Percentiles rank a stretch among this genome's conserved stretches.
These are phyloP conservation scores for Entomobrya multifasciata DNA, from an alignment of 2,888 invertebrate genomes.

Conservation along the genomic window DNA sequence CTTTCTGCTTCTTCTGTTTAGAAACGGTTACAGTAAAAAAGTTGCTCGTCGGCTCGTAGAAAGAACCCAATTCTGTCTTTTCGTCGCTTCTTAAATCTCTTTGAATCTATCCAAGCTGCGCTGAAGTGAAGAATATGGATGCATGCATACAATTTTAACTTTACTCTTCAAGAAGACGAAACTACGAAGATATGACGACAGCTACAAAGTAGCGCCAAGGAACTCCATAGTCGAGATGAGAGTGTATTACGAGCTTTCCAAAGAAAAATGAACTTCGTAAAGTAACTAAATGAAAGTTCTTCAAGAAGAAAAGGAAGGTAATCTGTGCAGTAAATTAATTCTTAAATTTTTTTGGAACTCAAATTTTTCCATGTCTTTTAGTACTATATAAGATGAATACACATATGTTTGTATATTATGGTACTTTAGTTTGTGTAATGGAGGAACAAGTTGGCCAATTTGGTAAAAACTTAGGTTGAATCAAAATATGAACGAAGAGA, in stretches of 20 bases:
- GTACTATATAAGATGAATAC: too few species aligned
- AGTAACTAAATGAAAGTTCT: slow-evolving; percentile 51
- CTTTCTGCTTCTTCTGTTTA: slow-evolving; percentile 49
- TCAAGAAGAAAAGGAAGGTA: slow-evolving; percentile 43
- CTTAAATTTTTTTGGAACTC: slow-evolving; percentile 39
- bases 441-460: slow-evolving; percentile 34
- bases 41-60: slow-evolving; percentile 28
- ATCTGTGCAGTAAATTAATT: slow-evolving; percentile 70
- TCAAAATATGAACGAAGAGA: too few species aligned
- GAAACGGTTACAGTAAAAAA: slow-evolving; percentile 59
- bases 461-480: not conserved
- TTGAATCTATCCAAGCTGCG: not conserved
- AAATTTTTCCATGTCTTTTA: not conserved
- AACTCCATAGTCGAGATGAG: not conserved
- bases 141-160: slow-evolving; percentile 27
- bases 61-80: slow-evolving; percentile 63
- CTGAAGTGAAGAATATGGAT: slow-evolving; percentile 7
- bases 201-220: not conserved
- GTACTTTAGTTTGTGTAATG: not conserved
- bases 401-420: not conserved
- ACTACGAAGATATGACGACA: slow-evolving; percentile 8
- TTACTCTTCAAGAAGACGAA: not conserved
- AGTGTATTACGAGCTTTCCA: slow-evolving; percentile 31
- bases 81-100: slow-evolving; percentile 52
- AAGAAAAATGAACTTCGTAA: slow-evolving; percentile 30